These are phyloP conservation scores for Tipula vernalis DNA, from an alignment of 2,888 invertebrate species.

Conservation along the genomic window DNA sequence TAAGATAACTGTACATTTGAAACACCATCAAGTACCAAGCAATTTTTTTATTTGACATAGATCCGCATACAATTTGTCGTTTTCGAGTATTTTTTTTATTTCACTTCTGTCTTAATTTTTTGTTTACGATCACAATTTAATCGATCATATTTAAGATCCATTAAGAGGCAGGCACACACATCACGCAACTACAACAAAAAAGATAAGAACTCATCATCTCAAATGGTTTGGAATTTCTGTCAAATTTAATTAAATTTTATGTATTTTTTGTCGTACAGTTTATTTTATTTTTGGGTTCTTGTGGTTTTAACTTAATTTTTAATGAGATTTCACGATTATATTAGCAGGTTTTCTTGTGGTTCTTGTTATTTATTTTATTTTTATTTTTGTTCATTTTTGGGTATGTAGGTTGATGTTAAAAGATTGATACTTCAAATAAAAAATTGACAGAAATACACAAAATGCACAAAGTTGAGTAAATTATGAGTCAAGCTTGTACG, in stretches of 20 bases:
- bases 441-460: not conserved
- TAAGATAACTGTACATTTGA: not conserved
- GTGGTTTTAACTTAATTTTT: not conserved
- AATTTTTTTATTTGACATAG: not conserved
- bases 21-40: not conserved
- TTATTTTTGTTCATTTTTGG: not conserved
- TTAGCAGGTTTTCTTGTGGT: not conserved
- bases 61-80: not conserved
- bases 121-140: not conserved
- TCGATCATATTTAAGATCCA: not conserved
- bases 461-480: not conserved
- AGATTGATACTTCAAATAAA: not conserved
- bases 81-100: not conserved
- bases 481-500: not conserved
- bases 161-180: not conserved
- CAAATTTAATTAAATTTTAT: not conserved
- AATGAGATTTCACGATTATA: not conserved
- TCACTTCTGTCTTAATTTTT: not conserved
- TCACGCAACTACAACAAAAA: not conserved
- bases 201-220: not conserved
- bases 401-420: not conserved
- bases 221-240: not conserved
- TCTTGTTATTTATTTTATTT: not conserved
- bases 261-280: not conserved
- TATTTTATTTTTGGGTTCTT: not conserved